phyloP scores from a whole-genome alignment of 2,797 vertebrate genomes.

The Rhinogobio ventralis region DNA sequence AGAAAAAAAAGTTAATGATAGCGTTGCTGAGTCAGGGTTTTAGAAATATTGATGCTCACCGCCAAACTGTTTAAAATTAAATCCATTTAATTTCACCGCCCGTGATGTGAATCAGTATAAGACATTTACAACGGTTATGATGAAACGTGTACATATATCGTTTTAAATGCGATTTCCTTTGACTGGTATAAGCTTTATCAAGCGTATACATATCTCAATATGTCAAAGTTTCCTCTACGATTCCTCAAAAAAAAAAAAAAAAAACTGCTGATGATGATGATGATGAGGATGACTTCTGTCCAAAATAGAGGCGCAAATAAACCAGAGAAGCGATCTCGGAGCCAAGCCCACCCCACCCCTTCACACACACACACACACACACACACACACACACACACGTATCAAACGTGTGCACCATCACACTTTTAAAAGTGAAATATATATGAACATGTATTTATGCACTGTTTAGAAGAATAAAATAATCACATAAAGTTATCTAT shows the following conservation, averaged over 20 bases:
- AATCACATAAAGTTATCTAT: slow-evolving; percentile 59
- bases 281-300: no score
- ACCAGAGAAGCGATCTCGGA: background rate
- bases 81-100: background rate
- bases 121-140: no score
- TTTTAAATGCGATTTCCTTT: no score
- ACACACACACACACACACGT: no score
- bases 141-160: no score
- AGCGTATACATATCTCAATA: no score
- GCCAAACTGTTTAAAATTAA: background rate
- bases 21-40: background rate
- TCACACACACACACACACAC: no score
- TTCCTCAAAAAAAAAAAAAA: no score
- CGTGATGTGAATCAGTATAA: background rate
- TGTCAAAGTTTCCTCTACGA: background rate
- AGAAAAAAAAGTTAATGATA: background rate
- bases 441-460: background rate
- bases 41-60: background rate
- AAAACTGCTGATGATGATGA: accelerated
- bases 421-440: background rate
- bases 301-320: background rate
- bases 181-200: no score
- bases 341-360: background rate
- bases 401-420: background rate
- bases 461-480: background rate